These are phyloP conservation scores for Drosophila pallidifrons DNA, from an alignment of 1,140 invertebrate genomes.

Conservation along the genomic window DNA sequence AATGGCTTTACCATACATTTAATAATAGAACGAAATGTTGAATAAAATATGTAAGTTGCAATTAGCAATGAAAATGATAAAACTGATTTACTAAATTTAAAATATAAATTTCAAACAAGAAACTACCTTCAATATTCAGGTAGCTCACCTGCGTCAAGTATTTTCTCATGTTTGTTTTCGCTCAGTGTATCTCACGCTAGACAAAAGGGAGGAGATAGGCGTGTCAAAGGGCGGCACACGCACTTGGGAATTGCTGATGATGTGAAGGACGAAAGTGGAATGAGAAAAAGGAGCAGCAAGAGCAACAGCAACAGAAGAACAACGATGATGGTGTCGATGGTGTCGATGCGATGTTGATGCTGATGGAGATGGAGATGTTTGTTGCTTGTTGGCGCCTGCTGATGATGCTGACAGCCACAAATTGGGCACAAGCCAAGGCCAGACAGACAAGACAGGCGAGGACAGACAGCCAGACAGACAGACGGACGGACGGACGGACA, in stretches of 20 bases:
- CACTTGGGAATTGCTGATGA: conserved; percentile 56
- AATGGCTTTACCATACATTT: too few relatives aligned
- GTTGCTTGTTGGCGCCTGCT: conserved; percentile 14
- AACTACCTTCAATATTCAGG: too few relatives aligned
- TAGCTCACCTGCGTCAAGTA: too few relatives aligned
- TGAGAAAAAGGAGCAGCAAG: not conserved
- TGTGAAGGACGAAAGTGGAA: conserved; percentile 26
- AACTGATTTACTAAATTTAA: too few relatives aligned
- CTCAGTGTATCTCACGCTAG: conserved; percentile 39
- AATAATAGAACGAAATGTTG: too few relatives aligned
- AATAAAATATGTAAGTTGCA: too few relatives aligned
- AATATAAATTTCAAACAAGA: too few relatives aligned
- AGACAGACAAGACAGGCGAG: not conserved
- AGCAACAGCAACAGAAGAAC: conserved; percentile 4
- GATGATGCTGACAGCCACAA: conserved; percentile 71
- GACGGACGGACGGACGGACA: not conserved
- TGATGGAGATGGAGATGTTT: conserved; percentile 8
- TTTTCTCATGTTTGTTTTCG: not conserved
- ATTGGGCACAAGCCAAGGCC: conserved; percentile 56
- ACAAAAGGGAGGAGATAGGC: conserved; percentile 1
- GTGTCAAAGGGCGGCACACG: conserved; percentile 46
- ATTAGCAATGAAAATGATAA: too few relatives aligned
- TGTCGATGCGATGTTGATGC: conserved; percentile 15
- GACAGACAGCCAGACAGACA: not conserved
- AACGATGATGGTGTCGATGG: conserved; percentile 40